Evolutionary conservation across 2,888 invertebrate species (phyloP).

Genomic region (Pherbina coryleti): DNA sequence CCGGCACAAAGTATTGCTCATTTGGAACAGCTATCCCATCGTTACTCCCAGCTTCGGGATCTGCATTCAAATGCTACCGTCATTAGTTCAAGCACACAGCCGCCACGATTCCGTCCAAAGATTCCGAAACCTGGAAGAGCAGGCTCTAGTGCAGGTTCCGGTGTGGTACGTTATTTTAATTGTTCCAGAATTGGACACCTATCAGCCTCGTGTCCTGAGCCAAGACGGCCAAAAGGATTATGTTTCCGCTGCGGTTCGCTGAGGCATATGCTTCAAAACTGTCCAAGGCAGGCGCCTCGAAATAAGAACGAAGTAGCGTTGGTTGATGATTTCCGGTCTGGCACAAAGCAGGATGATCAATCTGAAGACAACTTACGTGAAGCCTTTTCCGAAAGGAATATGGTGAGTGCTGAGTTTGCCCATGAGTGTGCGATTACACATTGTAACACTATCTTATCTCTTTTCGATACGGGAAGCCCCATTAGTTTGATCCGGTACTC

Average conservation of each 20-base stretch:
- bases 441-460: background rate
- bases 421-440: background rate
- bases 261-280: background rate
- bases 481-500: background rate
- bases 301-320: too few relatives aligned
- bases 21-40: background rate
- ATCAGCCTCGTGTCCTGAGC: background rate
- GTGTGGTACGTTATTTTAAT: background rate
- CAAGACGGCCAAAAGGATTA: background rate
- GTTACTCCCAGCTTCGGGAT: background rate
- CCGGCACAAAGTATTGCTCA: background rate
- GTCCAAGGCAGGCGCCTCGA: too few relatives aligned
- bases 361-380: background rate
- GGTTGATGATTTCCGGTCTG: too few relatives aligned
- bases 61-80: background rate
- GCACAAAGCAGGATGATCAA: background rate
- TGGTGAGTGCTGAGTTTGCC: background rate
- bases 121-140: background rate
- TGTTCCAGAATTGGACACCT: background rate
- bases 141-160: background rate
- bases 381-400: background rate
- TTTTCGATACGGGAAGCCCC: background rate
- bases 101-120: too few relatives aligned
- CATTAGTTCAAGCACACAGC: too few relatives aligned
- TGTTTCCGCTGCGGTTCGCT: background rate